Base-by-base conservation (phyloP, 2,888 invertebrate genomes). In the Cheilosia variabilis region DNA sequence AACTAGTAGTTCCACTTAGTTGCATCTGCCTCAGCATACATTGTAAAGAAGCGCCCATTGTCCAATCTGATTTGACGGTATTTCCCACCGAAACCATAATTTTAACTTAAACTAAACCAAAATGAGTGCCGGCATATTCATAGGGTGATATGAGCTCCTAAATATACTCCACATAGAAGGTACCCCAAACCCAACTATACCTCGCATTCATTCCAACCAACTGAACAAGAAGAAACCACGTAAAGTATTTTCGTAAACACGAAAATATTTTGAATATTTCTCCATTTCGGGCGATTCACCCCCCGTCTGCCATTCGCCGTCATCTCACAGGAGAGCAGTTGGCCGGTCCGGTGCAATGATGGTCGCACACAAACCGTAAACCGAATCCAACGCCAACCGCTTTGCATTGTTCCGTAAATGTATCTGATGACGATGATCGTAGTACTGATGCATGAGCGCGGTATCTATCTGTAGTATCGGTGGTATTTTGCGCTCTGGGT, bases 401-500 rank as follows among this genome's bases (percentile, higher is more conserved):
- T 76, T 73, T 86, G 81, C 86, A 86, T 86, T 86, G 86, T 86
- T 86, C 76, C 72, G 63, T 86, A 81, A 81, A 81, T 69, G 58
- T 81, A 81, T 76, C 76, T 68, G 80, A 71, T 86, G 86, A 68
- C 71, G 86, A 72, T 81, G 81, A 86, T 86, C 86, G 76, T 66
- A 81, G 86, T 81, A 60, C 68, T 81, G 81, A 86, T 81, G 71
- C 76, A 81, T 77, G 66, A 86, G 55, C 66, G 86, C 81, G 80
- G 86, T 86, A 72, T 86, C 86, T 86, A 86, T 86, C 86, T 81
- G 81, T 81, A 63, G 86, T 76, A 86, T 81, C 81, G 68, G 63
- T 72, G 86, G 80, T 86, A 86, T 86, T 86, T 86, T 86, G 76
- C 86, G 81, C 86, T 86, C 73, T 72, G 47, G 60, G 81, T 81